Conservation (phyloP, 1,140 invertebrate species). For the Sinella curviseta region DNA sequence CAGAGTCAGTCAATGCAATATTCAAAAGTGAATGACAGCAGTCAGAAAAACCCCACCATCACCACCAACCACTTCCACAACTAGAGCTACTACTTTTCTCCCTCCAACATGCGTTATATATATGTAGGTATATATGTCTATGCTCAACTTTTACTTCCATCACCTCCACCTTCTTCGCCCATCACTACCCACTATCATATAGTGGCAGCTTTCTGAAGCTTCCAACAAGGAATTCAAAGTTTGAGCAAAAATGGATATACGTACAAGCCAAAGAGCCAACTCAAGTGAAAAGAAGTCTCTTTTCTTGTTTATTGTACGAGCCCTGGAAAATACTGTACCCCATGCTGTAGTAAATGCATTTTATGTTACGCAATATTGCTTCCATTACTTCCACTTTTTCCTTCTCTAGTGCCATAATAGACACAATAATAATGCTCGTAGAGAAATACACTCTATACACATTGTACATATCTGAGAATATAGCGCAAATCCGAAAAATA, state of each 20-base stretch:
- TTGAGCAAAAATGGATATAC: too few relatives aligned
- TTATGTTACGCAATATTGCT: constrained; percentile 2
- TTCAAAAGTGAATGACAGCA: constrained; percentile 26
- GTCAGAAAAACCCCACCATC: constrained; percentile 5
- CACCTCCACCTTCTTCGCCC: too few relatives aligned
- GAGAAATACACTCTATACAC: not conserved
- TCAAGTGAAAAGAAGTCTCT: not conserved
- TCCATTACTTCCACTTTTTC: constrained; percentile 4
- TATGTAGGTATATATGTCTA: not conserved
- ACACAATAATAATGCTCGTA: not conserved
- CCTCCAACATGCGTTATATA: not conserved
- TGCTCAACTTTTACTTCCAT: not conserved
- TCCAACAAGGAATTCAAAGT: too few relatives aligned
- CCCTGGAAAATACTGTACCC: not conserved
- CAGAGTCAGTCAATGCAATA: constrained; percentile 14
- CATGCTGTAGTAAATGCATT: constrained; percentile 4
- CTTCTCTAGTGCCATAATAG: not conserved
- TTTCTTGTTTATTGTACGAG: not conserved
- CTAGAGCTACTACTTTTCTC: not conserved
- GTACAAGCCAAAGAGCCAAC: not conserved
- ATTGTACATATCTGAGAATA: too few relatives aligned
- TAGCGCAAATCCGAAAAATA: too few relatives aligned
- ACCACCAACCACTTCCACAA: not conserved
- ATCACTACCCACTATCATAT: too few relatives aligned
- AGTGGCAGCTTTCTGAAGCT: too few relatives aligned